A percentile compares a stretch with the other conserved stretches of the same genome.
These are phyloP conservation scores for Ostrea denselamellosa DNA, from an alignment of 1,140 invertebrate genomes.

Conservation along the genomic window DNA sequence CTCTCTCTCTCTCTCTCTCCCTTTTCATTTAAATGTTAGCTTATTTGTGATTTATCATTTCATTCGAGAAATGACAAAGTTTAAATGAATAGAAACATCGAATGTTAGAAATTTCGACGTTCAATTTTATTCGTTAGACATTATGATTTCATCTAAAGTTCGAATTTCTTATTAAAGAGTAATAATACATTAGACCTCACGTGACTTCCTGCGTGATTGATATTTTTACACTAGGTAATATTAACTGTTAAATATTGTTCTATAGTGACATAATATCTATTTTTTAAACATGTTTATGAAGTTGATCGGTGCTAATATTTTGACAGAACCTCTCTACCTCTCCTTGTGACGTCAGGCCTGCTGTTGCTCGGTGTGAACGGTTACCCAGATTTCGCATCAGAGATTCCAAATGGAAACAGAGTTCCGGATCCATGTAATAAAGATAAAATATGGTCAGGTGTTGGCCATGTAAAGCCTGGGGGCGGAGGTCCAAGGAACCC, in stretches of 20 bases:
- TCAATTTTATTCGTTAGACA: no score
- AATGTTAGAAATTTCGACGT: no score
- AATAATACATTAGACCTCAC: no score
- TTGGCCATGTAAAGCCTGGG: neutral
- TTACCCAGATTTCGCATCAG: neutral
- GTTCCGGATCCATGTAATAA: constrained; percentile 31
- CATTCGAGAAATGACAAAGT: no score
- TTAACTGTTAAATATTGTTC: neutral
- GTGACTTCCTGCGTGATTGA: no score
- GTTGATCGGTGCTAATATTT: neutral
- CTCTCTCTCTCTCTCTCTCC: no score
- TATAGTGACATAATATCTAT: neutral
- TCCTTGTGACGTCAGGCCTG: neutral
- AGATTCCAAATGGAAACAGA: constrained; percentile 33
- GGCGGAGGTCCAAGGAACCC: constrained; percentile 13
- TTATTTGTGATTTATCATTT: no score
- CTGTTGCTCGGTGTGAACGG: neutral
- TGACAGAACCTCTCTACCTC: neutral
- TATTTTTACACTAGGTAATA: no score
- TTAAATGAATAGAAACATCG: no score
- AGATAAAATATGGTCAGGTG: neutral
- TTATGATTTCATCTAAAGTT: no score
- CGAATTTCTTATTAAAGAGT: no score
- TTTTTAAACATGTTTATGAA: neutral
- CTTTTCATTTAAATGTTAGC: no score